Evolutionary conservation across 2,888 invertebrate species (phyloP).

Genomic region (Synanthedon vespiformis): DNA sequence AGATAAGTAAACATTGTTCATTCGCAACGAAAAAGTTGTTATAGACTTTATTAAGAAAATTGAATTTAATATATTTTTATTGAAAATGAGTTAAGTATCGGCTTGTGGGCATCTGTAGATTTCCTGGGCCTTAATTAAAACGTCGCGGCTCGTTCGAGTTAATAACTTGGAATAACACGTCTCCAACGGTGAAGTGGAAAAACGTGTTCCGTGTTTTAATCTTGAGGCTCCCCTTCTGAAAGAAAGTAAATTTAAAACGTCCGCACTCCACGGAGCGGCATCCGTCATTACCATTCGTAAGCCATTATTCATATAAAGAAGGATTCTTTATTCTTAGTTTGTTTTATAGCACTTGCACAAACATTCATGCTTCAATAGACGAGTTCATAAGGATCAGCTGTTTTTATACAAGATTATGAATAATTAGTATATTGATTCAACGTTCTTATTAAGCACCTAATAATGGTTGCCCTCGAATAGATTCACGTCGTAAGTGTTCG

Average conservation of each 20-base stretch:
- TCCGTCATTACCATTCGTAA: slow-evolving; percentile 2
- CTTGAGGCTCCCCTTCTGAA: not conserved
- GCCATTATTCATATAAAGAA: not conserved
- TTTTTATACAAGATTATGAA: too few species aligned
- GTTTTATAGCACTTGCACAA: not conserved
- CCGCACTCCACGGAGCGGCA: not conserved
- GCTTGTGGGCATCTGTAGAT: slow-evolving; percentile 5
- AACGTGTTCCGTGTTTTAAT: slow-evolving; percentile 21
- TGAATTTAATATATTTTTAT: not conserved
- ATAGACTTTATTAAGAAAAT: too few species aligned
- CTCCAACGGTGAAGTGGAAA: slow-evolving; percentile 13
- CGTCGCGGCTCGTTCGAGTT: slow-evolving; percentile 15
- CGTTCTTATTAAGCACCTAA: too few species aligned
- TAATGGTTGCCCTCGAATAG: too few species aligned
- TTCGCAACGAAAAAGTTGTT: too few species aligned
- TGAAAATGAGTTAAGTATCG: not conserved
- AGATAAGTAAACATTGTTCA: too few species aligned
- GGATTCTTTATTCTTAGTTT: not conserved
- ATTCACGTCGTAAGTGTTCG: too few species aligned
- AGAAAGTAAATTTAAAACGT: not conserved
- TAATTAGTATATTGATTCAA: too few species aligned
- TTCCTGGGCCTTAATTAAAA: slow-evolving; percentile 19
- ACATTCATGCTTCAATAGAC: too few species aligned
- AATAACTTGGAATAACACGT: slow-evolving; percentile 23
- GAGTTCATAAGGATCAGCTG: too few species aligned